Base-by-base conservation (phyloP, 2,888 invertebrate species). In the Tinea trinotella region DNA sequence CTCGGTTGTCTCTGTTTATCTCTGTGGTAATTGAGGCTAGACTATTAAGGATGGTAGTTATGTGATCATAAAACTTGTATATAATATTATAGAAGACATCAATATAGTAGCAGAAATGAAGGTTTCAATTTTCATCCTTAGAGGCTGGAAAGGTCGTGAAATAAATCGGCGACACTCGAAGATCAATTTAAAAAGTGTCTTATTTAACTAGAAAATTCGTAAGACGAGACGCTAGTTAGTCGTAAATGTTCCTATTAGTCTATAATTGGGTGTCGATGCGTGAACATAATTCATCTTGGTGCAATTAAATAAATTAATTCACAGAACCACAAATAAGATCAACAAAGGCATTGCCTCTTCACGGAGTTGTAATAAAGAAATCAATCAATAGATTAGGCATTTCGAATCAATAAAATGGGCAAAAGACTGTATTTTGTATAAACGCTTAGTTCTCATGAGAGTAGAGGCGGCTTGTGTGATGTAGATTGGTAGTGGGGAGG, bases 351-450 rank as follows among this genome's bases (percentile, higher is more conserved):
- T 64, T 69, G 59, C 60, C 60, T 24, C 18, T 24, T 12, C 69
- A 66, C 70, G 71, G 68, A 69, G 68, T 12, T 35, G 78, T 83
- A 80, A 82, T 85, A 85, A 84, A 83, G 82, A 82, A 84, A 85
- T 85, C 84, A 84, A 85, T 85, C 83, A 82, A 74, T 64, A 72
- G 71, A 82, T 83, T 83, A 82, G 80, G 74, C 84, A 83, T 84
- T 82, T 79, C 82, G 76, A 84, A 83, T 84, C 83, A 83, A 84
- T 85, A 84, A 84, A 84, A 82, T 76, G 73, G 24, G 71, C 76
- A 80, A 81, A 76, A 69, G 72, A 40, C 40, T 15, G 40, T 40
- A 54, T 53, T 53, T 54, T 34, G 53, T 57, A 61, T 55, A 22
- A 20, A 30, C 53, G 52, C 4, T 48, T 70, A 71, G 71, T 79